phyloP scores from a whole-genome alignment of 2,113 vertebrate genomes.

The Phocoena phocoena region DNA sequence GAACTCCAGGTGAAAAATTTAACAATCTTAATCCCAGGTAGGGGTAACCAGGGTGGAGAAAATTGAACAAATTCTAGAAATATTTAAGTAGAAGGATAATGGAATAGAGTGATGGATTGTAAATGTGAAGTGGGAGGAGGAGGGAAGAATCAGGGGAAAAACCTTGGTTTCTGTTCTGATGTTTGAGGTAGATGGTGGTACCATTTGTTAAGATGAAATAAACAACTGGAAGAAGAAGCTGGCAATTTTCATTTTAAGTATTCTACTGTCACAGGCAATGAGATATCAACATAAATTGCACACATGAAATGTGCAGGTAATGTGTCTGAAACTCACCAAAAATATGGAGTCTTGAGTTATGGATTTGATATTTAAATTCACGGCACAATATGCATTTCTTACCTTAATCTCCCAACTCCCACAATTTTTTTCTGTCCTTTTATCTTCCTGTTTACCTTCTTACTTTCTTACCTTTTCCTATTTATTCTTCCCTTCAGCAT shows the following conservation, averaged over 20 bases:
- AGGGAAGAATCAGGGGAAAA: neutral
- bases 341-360: neutral
- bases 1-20: neutral
- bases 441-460: neutral
- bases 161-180: neutral
- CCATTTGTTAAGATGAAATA: neutral
- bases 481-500: neutral
- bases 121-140: fast-evolving
- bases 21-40: neutral
- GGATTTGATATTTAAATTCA: neutral
- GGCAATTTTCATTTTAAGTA: neutral
- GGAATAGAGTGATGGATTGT: neutral
- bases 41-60: neutral
- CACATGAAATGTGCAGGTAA: neutral
- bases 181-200: neutral
- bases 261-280: neutral
- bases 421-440: neutral
- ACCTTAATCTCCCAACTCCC: fast-evolving
- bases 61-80: neutral
- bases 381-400: neutral
- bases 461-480: neutral
- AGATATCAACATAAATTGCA: neutral
- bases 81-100: neutral
- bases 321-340: neutral
- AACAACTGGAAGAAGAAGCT: neutral